These are phyloP conservation scores for Hemiscyllium ocellatum DNA, from an alignment of 2,113 vertebrate species.

Conservation along the genomic window DNA sequence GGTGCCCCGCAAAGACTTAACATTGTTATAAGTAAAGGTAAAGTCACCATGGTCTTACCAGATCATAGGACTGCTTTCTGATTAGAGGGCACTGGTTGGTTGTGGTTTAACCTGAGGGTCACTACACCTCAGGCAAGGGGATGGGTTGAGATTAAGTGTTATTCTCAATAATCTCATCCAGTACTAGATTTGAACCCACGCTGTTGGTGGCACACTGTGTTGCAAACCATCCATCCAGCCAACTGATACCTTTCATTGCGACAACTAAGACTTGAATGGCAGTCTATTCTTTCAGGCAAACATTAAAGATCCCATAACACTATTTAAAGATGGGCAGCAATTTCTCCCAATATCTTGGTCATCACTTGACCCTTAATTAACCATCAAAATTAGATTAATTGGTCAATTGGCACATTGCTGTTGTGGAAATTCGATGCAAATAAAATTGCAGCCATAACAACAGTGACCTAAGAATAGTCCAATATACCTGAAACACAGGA, in stretches of 20 bases:
- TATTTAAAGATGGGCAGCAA: neutral
- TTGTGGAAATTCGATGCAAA: neutral
- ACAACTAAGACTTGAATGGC: neutral
- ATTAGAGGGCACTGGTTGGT: too few relatives aligned
- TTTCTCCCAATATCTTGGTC: neutral
- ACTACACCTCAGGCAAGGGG: too few relatives aligned
- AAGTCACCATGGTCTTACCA: too few relatives aligned
- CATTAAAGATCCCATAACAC: neutral
- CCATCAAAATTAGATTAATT: neutral
- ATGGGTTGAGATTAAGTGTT: too few relatives aligned
- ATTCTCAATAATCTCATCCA: too few relatives aligned
- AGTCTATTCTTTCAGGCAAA: neutral
- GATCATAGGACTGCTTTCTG: too few relatives aligned
- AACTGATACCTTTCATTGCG: too few relatives aligned
- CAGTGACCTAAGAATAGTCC: neutral
- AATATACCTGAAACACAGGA: neutral
- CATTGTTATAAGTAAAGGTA: neutral
- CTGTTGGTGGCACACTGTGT: too few relatives aligned
- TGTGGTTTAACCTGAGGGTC: too few relatives aligned
- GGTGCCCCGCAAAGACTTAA: neutral
- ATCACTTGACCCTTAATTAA: neutral
- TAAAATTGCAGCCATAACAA: neutral
- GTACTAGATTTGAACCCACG: too few relatives aligned
- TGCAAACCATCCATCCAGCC: too few relatives aligned
- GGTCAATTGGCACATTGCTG: neutral